Base-by-base conservation (phyloP, 2,888 invertebrate genomes). In the Dendrolimus pini region DNA sequence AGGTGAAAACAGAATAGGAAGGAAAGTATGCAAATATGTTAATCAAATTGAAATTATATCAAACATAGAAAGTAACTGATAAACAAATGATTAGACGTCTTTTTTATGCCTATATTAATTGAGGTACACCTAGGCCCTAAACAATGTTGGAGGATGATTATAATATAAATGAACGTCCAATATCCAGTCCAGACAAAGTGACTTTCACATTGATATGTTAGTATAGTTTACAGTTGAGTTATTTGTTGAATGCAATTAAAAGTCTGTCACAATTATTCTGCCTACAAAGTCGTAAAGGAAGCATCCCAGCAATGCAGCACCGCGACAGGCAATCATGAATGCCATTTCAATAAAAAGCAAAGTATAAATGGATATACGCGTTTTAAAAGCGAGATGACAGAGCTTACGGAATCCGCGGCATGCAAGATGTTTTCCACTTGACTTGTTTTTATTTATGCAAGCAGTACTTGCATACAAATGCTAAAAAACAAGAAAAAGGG, bases 391-490 rank as follows among this genome's bases (percentile, higher is more conserved):
- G 9, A 10, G 47, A 9, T 9, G 47, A 47, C 47, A 9, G 47
- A 30, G 30, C 30, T 30, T 30, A 30, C 47, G 47, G 47, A 47
- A 47, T 47, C 47, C 47, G 12, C 47, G 47, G 47, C 12, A 47
- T 47, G 47, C 12, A 9, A 9, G 2, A 10, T 47, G 47, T 10
- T 47, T 47, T 12, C 47, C 47, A 12, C 47, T 47, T 47, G 47
- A 12, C 47, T 47, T 47, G 47, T 47, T 47, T 47, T 47, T 47
- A 47, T 47, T 47, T 47, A 47, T 47, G 47, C 9, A 47, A 54
- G 58, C 61, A 60, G 55, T 58, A 64, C 70, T 67, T 74, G 75
- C 79, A 78, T 80, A 77, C 77, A 72, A 78, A 79, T 76, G 65
- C 53, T 62, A 62, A 70, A 74, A 75, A 74, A 69, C 59, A 56